Evolutionary conservation across 30 jellyfish, hydroid and myxozoan species (phyloP).

Genomic region (Hydra vulgaris): DNA sequence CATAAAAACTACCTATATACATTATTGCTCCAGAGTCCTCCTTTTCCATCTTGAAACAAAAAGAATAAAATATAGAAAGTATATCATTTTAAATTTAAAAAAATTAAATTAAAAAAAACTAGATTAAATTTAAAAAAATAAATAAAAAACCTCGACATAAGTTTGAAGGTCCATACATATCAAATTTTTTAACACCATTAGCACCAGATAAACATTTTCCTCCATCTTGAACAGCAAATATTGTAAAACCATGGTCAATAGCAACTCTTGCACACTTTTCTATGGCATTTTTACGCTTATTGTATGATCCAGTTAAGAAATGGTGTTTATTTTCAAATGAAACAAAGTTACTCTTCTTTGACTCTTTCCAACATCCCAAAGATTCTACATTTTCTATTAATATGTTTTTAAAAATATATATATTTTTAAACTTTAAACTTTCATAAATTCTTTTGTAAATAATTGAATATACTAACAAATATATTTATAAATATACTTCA

Average conservation of each 20-base stretch:
- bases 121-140: background rate
- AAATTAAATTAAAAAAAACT: background rate
- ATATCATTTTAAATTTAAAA: background rate
- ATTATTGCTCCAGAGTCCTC: slow-evolving; percentile 73
- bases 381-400: slow-evolving; percentile 47
- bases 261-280: slow-evolving; percentile 80
- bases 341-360: slow-evolving; percentile 59
- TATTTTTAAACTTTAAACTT: too few relatives aligned
- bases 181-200: slow-evolving; percentile 46
- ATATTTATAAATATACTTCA: too few relatives aligned
- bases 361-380: slow-evolving; percentile 97
- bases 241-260: slow-evolving; percentile 31
- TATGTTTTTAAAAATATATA: background rate
- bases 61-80: background rate
- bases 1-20: slow-evolving; percentile 53
- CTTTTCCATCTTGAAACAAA: slow-evolving; percentile 55
- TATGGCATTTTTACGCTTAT: slow-evolving; percentile 51
- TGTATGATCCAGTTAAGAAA: slow-evolving; percentile 39
- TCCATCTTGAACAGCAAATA: slow-evolving; percentile 91
- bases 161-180: slow-evolving; percentile 95
- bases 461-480: too few relatives aligned
- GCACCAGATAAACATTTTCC: slow-evolving; percentile 94
- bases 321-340: slow-evolving; percentile 68
- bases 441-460: too few relatives aligned
- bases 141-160: slow-evolving; percentile 68